phyloP scores from a whole-genome alignment of 2,888 invertebrate species.

The Stenodema calcarata region DNA sequence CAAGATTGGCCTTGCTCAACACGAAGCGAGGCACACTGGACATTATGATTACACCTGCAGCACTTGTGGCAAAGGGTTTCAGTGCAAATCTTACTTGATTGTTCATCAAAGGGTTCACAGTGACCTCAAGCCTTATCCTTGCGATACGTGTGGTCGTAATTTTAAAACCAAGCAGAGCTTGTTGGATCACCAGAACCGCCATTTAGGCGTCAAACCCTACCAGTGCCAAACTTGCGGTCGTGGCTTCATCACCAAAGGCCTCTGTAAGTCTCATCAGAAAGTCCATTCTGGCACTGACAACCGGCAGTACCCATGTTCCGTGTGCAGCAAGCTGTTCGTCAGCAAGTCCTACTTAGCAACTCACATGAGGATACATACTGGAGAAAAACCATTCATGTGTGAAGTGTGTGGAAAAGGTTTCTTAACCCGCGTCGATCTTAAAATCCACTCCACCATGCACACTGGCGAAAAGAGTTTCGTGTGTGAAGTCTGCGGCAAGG shows the following conservation, averaged over 20 bases:
- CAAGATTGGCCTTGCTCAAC: slow-evolving; percentile 68
- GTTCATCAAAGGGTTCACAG: slow-evolving; percentile 70
- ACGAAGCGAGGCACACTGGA: slow-evolving; percentile 69
- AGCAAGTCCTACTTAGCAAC: slow-evolving; percentile 69
- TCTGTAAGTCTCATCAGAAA: slow-evolving; percentile 68
- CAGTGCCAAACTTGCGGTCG: slow-evolving; percentile 68
- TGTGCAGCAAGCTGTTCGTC: slow-evolving; percentile 68
- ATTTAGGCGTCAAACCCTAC: slow-evolving; percentile 68
- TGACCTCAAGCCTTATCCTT: slow-evolving; percentile 67
- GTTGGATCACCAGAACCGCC: slow-evolving; percentile 68
- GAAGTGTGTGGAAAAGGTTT: slow-evolving; percentile 70
- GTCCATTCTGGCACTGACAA: slow-evolving; percentile 68
- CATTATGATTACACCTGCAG: slow-evolving; percentile 67
- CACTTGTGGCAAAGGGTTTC: slow-evolving; percentile 69
- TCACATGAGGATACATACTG: slow-evolving; percentile 61
- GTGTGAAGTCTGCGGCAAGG: slow-evolving; percentile 69
- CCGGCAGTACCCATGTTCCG: slow-evolving; percentile 67
- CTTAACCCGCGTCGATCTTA: slow-evolving; percentile 67
- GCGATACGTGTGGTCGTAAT: slow-evolving; percentile 66
- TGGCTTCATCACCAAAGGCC: slow-evolving; percentile 68
- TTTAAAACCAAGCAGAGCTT: slow-evolving; percentile 70
- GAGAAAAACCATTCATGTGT: slow-evolving; percentile 67
- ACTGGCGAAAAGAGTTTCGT: slow-evolving; percentile 70
- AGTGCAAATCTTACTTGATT: slow-evolving; percentile 68
- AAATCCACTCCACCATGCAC: slow-evolving; percentile 69